Evolutionary conservation across 37 sponge, comb jelly and placozoan species (phyloP).

Genomic region (Chondrosia reniformis): DNA sequence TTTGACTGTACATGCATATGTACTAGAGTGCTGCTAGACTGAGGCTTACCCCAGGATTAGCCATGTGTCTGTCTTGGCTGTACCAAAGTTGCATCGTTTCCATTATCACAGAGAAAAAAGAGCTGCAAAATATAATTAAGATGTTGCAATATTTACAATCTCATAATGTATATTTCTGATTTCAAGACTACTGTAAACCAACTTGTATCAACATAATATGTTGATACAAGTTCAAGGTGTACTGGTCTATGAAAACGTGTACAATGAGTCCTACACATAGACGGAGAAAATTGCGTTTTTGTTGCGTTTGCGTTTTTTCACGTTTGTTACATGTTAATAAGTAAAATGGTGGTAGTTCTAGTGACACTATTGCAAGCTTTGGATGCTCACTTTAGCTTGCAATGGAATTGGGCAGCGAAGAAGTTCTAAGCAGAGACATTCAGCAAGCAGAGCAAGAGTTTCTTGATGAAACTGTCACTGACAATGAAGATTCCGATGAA

Average conservation of each 20-base stretch:
- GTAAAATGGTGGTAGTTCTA: background rate
- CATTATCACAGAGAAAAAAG: slow-evolving; percentile 70
- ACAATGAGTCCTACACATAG: background rate
- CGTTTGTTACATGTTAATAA: background rate
- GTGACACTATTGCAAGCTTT: background rate
- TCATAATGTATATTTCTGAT: no score
- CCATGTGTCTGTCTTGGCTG: background rate
- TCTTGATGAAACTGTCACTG: slow-evolving; percentile 2
- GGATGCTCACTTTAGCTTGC: background rate
- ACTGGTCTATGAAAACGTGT: slow-evolving; percentile 2
- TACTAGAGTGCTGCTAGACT: no score
- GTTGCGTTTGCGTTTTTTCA: background rate
- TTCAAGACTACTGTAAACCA: no score
- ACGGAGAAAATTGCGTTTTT: background rate
- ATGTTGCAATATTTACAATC: no score
- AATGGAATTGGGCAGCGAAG: background rate
- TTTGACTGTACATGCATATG: no score
- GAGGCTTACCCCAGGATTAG: background rate
- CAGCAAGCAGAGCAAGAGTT: background rate
- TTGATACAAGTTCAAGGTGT: no score
- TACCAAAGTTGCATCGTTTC: slow-evolving; percentile 64
- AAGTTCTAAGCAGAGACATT: background rate
- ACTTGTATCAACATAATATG: no score
- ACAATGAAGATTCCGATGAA: background rate
- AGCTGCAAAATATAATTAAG: slow-evolving; percentile 36